These are phyloP conservation scores for Alsophila aescularia DNA, from an alignment of 2,888 invertebrate genomes.

Conservation along the genomic window DNA sequence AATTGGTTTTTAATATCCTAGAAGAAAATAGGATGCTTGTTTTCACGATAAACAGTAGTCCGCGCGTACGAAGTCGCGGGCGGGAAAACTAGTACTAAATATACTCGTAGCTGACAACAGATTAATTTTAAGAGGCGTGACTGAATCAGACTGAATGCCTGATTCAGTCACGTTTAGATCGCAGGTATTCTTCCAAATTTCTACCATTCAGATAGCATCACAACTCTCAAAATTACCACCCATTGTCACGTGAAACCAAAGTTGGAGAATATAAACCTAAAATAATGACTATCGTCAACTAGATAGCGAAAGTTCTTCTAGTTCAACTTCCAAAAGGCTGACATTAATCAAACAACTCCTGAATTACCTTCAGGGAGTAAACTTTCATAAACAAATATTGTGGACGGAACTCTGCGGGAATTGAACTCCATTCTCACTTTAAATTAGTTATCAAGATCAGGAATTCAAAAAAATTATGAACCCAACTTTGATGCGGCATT, in stretches of 20 bases:
- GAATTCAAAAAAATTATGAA: constrained; percentile 22
- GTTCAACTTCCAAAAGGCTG: constrained; percentile 39
- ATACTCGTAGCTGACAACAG: too few relatives aligned
- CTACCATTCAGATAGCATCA: constrained; percentile 6
- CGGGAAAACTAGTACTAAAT: too few relatives aligned
- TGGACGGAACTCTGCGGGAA: constrained; percentile 39
- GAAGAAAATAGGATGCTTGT: too few relatives aligned
- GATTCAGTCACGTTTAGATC: too few relatives aligned
- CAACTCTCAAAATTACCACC: constrained; percentile 19
- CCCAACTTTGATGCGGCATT: constrained; percentile 20
- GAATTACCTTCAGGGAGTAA: constrained; percentile 47
- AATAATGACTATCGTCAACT: constrained; percentile 32
- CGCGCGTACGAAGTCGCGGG: too few relatives aligned
- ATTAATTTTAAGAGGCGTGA: too few relatives aligned
- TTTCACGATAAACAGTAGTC: too few relatives aligned
- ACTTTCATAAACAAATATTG: constrained; percentile 49
- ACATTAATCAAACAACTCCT: constrained; percentile 50
- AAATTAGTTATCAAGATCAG: constrained; percentile 40
- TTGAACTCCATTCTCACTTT: constrained; percentile 46
- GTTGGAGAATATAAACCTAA: constrained; percentile 29
- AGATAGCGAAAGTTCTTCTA: constrained; percentile 37
- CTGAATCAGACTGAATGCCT: too few relatives aligned
- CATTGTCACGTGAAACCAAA: constrained; percentile 27
- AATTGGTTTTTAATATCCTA: too few relatives aligned
- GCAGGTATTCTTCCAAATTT: too few relatives aligned